phyloP scores from a whole-genome alignment of 2,888 invertebrate species.

The Mechanitis mazaeus region DNA sequence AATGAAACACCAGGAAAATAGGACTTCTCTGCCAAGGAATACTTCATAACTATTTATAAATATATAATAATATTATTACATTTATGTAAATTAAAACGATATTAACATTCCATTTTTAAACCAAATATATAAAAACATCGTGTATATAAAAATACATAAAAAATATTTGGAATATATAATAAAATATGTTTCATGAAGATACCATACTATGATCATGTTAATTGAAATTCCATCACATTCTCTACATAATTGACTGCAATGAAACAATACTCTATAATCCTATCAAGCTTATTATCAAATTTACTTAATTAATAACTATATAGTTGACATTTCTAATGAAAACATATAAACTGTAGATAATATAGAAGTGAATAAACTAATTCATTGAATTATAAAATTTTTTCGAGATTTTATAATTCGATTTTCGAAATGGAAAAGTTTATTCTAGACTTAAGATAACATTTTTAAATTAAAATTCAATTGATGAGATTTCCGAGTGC shows the following conservation, averaged over 20 bases:
- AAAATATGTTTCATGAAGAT: slow-evolving; percentile 15
- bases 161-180: slow-evolving; percentile 2
- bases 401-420: background rate
- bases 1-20: slow-evolving; percentile 27
- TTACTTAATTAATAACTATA: slow-evolving; percentile 15
- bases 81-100: too few relatives aligned
- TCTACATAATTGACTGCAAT: slow-evolving; percentile 34
- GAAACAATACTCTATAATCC: slow-evolving; percentile 16
- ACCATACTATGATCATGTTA: slow-evolving; percentile 40
- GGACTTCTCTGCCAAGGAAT: slow-evolving; percentile 30
- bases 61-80: too few relatives aligned
- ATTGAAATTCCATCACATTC: slow-evolving; percentile 55
- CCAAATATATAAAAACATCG: too few relatives aligned
- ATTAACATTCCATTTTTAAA: too few relatives aligned
- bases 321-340: too few relatives aligned
- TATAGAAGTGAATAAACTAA: too few relatives aligned
- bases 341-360: too few relatives aligned
- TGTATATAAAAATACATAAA: background rate
- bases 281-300: slow-evolving; percentile 18
- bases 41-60: too few relatives aligned
- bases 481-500: too few relatives aligned
- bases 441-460: background rate
- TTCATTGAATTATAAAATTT: too few relatives aligned
- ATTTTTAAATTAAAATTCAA: too few relatives aligned
- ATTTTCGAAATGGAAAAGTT: background rate